A percentile compares a stretch with the other conserved stretches of the same genome.
These are phyloP conservation scores for Petrosia ficiformis DNA, from an alignment of 37 sponge, comb jelly and placozoan genomes.

Conservation along the genomic window DNA sequence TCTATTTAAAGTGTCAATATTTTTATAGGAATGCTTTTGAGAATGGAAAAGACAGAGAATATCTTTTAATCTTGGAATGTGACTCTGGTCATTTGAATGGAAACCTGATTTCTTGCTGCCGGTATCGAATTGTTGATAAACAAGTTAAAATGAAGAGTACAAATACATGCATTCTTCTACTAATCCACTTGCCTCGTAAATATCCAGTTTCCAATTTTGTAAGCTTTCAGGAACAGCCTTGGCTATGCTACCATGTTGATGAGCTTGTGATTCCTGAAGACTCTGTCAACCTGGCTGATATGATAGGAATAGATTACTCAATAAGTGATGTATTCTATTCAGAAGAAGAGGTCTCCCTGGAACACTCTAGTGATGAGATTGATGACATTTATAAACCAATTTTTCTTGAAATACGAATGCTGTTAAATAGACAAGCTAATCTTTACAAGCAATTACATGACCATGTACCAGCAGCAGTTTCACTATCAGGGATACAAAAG, in stretches of 20 bases:
- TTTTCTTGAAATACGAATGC: no score
- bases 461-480: not conserved
- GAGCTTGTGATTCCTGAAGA: conserved; percentile 35
- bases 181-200: conserved; percentile 60
- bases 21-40: not conserved
- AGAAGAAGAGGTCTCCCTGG: no score
- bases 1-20: no score
- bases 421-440: not conserved
- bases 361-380: no score
- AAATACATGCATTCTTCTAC: conserved; percentile 42
- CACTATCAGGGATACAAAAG: not conserved
- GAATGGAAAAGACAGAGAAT: not conserved
- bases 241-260: conserved; percentile 72
- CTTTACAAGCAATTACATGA: not conserved
- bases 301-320: no score
- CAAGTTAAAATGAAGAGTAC: not conserved
- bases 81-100: not conserved
- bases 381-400: no score
- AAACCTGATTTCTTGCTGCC: conserved; percentile 1
- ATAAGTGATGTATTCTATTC: no score
- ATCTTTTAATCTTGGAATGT: not conserved
- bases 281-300: not conserved
- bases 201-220: conserved; percentile 27
- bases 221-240: conserved; percentile 68
- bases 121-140: not conserved